Evolutionary conservation across 2,888 invertebrate species (phyloP), one percentile per base, ranked within the genome.

Genomic region (Zygothrica quintamaculata): DNA sequence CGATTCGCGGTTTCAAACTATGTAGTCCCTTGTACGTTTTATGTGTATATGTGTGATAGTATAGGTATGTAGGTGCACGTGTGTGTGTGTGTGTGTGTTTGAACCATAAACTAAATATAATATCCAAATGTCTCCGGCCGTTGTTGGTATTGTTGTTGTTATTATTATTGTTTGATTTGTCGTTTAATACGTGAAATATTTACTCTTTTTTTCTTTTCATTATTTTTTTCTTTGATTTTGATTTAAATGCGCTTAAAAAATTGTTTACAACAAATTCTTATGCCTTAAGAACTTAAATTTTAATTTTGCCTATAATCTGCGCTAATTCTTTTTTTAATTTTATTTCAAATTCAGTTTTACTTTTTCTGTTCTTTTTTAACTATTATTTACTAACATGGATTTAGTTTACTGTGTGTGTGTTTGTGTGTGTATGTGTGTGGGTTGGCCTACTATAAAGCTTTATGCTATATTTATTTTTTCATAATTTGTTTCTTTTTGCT

Each of bases 1-100:
- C 88, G 86, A 88, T 89, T 89, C 88, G 84, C 86, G 89, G 89
- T 88, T 87, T 86, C 74, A 82, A 88, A 86, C 80, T 88, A 72
- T 74, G 56, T 74, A 87, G 74, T 88, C 88, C 88, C 88, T 88
- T 88, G 88, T 89, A 89, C 85, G 85, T 71, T 79, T 73, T 79
- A 64, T 81, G 59, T 84, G 42, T 8, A 7, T 29, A 29, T 76
- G 44, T 62, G 13, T 61, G 5, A 22, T 3, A 22, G 18, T n/a
- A n/a, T n/a, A n/a, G n/a, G n/a, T n/a, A 26, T 69, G 34, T 60
- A 33, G 52, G 47, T 44, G 40, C 60, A 18, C 40, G 37, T 37
- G 16, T 59, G 46, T 56, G 33, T 47, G 5, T 22, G 22, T 70
- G 46, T 44, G 36, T 51, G 29, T 52, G 11, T 43, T 60, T 69